Evolutionary conservation across 2,888 invertebrate genomes (phyloP).

Genomic region (Aethes cnicana): DNA sequence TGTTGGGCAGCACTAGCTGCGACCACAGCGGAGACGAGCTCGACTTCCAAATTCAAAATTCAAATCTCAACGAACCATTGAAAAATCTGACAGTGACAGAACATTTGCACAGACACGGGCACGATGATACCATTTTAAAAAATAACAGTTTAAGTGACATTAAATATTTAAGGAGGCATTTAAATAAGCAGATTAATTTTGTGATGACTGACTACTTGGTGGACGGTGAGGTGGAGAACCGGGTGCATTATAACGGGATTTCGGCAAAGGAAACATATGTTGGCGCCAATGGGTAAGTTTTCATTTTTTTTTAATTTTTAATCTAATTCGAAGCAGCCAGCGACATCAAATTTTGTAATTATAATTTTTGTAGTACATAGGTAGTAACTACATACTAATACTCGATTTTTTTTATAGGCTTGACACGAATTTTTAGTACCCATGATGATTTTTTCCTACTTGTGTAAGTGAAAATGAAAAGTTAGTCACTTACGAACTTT

Average conservation of each 20-base stretch:
- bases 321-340: background rate
- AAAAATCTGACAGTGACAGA: constrained; percentile 35
- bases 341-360: background rate
- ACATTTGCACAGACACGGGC: constrained; percentile 47
- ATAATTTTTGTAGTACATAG: too few species aligned
- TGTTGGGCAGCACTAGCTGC: constrained; percentile 67
- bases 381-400: background rate
- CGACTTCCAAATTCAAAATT: constrained; percentile 36
- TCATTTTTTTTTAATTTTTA: too few species aligned
- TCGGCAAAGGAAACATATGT: constrained; percentile 86
- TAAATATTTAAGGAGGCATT: constrained; percentile 64
- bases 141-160: constrained; percentile 62
- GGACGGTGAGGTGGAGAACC: constrained; percentile 87
- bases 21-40: constrained; percentile 51
- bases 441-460: too few species aligned
- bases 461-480: too few species aligned
- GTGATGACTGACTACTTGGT: constrained; percentile 84
- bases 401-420: background rate
- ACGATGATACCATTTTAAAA: constrained; percentile 44
- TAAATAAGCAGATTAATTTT: constrained; percentile 81
- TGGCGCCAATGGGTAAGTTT: constrained; percentile 76
- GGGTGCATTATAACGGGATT: constrained; percentile 84
- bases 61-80: constrained; percentile 31
- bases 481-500: too few species aligned
- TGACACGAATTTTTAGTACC: too few species aligned